A percentile compares a stretch with the other conserved stretches of the same genome.
These are phyloP conservation scores for Stegophylla sp. DNA, from an alignment of 2,888 invertebrate species.

Conservation along the genomic window DNA sequence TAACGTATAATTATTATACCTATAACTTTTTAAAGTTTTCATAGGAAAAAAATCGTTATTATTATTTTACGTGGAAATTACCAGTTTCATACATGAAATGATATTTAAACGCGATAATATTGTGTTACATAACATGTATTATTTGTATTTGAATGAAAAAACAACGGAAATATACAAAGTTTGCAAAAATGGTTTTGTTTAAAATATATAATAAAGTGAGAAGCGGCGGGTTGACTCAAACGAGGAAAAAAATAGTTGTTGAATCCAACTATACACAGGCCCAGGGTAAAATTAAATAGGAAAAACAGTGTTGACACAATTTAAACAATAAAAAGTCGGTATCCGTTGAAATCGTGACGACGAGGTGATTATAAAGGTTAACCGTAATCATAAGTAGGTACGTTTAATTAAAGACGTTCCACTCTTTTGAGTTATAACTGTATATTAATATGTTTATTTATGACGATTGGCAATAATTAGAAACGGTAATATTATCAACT, in stretches of 20 bases:
- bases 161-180: too few relatives aligned
- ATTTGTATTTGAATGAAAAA: too few relatives aligned
- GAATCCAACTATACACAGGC: not conserved
- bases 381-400: not conserved
- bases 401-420: not conserved
- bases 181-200: too few relatives aligned
- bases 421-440: not conserved
- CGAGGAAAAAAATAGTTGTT: not conserved
- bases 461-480: not conserved
- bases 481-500: not conserved
- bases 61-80: too few relatives aligned
- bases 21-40: not conserved
- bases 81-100: too few relatives aligned
- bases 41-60: too few relatives aligned
- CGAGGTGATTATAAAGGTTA: constrained; percentile 33
- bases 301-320: not conserved
- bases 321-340: constrained; percentile 7
- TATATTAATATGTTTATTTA: not conserved
- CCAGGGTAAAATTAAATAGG: not conserved
- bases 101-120: too few relatives aligned
- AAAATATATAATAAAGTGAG: too few relatives aligned
- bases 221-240: not conserved
- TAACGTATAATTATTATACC: not conserved
- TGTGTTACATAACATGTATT: too few relatives aligned
- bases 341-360: not conserved